Conservation (phyloP, 2,797 vertebrate species). For the Phylloscopus collybita region DNA sequence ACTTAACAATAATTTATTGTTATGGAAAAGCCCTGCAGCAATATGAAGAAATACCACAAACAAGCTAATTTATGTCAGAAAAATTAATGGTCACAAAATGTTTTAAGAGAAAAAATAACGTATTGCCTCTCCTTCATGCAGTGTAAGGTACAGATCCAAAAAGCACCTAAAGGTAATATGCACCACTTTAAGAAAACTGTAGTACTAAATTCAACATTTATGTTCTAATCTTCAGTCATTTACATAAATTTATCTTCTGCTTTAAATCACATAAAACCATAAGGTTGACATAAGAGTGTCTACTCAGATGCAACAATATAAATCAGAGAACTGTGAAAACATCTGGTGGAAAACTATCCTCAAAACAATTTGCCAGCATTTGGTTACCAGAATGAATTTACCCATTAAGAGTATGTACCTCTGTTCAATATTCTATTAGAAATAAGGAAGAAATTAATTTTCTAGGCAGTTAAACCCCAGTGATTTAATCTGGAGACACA, state of each 20-base stretch:
- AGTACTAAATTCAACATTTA: neutral
- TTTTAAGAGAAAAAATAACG: neutral
- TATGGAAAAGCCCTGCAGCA: constrained; percentile 47
- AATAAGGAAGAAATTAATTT: constrained; percentile 32
- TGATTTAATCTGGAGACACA: constrained; percentile 21
- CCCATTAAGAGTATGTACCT: neutral
- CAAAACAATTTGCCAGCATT: neutral
- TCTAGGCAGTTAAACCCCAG: constrained; percentile 34
- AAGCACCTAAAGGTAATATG: neutral
- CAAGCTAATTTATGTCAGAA: constrained; percentile 48
- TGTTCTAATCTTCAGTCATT: neutral
- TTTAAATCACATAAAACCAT: neutral
- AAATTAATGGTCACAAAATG: neutral
- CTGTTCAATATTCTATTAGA: constrained; percentile 22
- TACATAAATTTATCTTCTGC: neutral
- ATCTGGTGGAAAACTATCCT: neutral
- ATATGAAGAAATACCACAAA: constrained; percentile 38
- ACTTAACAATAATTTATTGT: constrained; percentile 61
- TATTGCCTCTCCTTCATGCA: neutral
- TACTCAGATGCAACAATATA: neutral
- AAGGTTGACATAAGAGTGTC: neutral
- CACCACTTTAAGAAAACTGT: neutral
- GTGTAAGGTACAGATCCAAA: neutral
- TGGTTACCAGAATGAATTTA: neutral
- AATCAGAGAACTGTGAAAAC: neutral